Evolutionary conservation across 2,888 invertebrate genomes (phyloP), one percentile per base, ranked within the genome.

Genomic region (Patella pellucida): DNA sequence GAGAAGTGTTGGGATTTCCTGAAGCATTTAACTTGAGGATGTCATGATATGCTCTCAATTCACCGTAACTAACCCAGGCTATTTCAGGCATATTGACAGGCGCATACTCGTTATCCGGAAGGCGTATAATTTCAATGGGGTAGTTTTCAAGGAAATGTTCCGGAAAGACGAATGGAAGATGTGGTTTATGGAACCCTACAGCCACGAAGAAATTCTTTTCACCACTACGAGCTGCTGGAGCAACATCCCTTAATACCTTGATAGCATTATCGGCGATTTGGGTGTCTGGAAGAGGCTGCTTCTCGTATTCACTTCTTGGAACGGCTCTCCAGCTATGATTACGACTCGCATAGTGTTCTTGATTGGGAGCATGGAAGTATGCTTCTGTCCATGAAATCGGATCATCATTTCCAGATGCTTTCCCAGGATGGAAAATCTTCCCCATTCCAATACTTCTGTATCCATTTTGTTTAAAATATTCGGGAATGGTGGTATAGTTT

Each of bases 151-250:
- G 91, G 92, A 94, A 96, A 88, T 94, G 91, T 80, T 91, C 88
- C 0, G 96, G 97, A 92, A 94, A 96, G 86, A 95, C 96, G 16
- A 96, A 92, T n/a, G 96, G 96, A 83, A 97, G 94, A 86, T 97
- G 97, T 1, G 97, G 97, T 87, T 96, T 96, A 87, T 96, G 95
- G 88, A 95, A 96, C 0, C 97, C 97, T 84, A 96, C 93, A 3
- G 95, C 96, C 56, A 97, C 90, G 83, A 97, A 95, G 87, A 94
- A 96, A 9, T 95, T 95, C 75, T 91, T 89, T 19, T 86, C 84
- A 80, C 86, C 82, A 76, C 91, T 79, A 75, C 86, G 83, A 14
- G 77, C 77, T 52, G 74, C 76, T 54, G 78, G 78, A 5, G 83
- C 75, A 27, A 79, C 73, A 71, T 88, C 82, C 71, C 90, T 89